Base-by-base conservation (phyloP, 2,113 vertebrate species). In the Grammomys dolichurus region DNA sequence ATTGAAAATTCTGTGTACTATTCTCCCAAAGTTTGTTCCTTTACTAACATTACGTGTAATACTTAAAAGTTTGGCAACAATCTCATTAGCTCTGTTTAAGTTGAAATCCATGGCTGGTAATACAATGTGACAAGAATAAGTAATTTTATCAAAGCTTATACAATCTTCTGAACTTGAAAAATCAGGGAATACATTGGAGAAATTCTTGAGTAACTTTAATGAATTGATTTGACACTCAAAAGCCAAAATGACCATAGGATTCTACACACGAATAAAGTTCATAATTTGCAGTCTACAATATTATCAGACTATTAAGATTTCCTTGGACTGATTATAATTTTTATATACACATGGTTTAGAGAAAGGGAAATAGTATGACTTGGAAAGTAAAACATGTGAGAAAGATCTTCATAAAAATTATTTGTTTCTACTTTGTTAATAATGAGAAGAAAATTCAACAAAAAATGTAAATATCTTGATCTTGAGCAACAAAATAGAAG, bases 391-490 rank as follows among this genome's bases (percentile, higher is more conserved):
- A n/a, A 72, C 77, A 67, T 26, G 28, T 20, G 5, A 95, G 26
- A 73, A 87, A 75, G 28, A 76, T 24, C 28, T 82, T 60, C 26
- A 60, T 16, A 82, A 88, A 75, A 31, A 28, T 36, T 28, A 70
- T 22, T 46, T 54, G 0, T 19, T n/a, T 65, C 54, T 85, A 36
- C 46, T 67, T 91, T 6, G 24, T 22, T 36, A 67, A 75, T 48
- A 51, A 94, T 40, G 7, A 77, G 51, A n/a, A 33, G 63, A 10
- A 92, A 75, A 11, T 67, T 33, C 12, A 67, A 26, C 12, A 20
- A 72, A 11, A 94, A 24, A 56, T 77, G 77, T 84, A 84, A 78
- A 77, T 80, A 87, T 48, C 40, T 89, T 87, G 86, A 54, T 46
- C 54, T 82, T 85, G 19, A 46, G 58, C 36, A 51, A 12, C 8